These are phyloP conservation scores for Melinaea marsaeus DNA, from an alignment of 2,888 invertebrate species.

Conservation along the genomic window DNA sequence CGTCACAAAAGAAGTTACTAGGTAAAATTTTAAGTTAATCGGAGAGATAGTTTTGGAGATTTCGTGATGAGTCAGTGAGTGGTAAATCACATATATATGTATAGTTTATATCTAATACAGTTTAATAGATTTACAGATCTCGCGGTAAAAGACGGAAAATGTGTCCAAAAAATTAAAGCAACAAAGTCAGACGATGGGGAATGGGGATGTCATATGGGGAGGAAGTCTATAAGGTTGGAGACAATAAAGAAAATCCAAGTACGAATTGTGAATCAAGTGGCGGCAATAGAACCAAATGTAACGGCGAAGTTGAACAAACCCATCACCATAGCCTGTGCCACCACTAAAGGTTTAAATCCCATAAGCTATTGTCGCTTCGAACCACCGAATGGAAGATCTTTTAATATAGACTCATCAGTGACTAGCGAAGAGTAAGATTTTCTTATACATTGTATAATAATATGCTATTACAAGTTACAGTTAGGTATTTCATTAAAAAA, in stretches of 20 bases:
- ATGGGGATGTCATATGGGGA: conserved; percentile 73
- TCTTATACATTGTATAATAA: no score
- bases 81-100: no score
- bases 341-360: conserved; percentile 52
- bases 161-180: conserved; percentile 52
- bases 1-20: no score
- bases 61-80: no score
- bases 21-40: no score
- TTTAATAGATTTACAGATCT: conserved; percentile 54
- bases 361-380: conserved; percentile 73
- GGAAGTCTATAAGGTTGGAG: conserved; percentile 49
- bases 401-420: conserved; percentile 62
- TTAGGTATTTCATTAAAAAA: no score
- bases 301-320: conserved; percentile 50
- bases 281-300: conserved; percentile 53
- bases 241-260: conserved; percentile 52
- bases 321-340: conserved; percentile 60
- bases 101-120: neutral
- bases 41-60: no score
- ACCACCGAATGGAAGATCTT: conserved; percentile 63
- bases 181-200: conserved; percentile 53
- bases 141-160: conserved; percentile 57
- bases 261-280: conserved; percentile 55
- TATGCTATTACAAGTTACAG: no score
- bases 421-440: conserved; percentile 54